A percentile compares a stretch with the other conserved stretches of the same genome.
These are phyloP conservation scores for Microcebus ravelobensis DNA, from an alignment of 2,113 vertebrate genomes.

Conservation along the genomic window DNA sequence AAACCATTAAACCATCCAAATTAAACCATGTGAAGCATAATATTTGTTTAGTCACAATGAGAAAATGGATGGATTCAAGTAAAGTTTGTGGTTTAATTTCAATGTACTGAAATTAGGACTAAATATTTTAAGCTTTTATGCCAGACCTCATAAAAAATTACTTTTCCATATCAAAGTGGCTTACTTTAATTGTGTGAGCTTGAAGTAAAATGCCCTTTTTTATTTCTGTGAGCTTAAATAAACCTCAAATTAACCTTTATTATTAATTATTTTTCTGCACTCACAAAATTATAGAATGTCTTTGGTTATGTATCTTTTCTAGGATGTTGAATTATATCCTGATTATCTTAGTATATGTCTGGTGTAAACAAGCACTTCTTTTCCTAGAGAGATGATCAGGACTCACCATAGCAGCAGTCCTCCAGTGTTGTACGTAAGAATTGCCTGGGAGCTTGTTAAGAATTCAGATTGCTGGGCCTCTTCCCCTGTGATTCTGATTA, in stretches of 20 bases:
- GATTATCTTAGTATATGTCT: neutral
- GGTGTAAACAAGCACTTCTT: neutral
- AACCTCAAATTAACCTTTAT: constrained; percentile 40
- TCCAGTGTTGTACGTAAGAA: neutral
- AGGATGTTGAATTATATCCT: neutral
- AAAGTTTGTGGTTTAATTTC: neutral
- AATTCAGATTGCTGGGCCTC: neutral
- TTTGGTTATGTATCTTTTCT: constrained; percentile 1
- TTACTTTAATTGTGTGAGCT: neutral
- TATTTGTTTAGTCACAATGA: constrained; percentile 6
- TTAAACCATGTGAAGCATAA: neutral
- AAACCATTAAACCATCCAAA: neutral
- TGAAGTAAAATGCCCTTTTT: constrained; percentile 38
- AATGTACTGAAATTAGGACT: neutral
- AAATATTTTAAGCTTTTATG: constrained; percentile 1
- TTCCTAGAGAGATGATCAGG: neutral
- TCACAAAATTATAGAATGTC: neutral
- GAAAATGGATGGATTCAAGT: constrained; percentile 27
- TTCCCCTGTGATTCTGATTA: neutral
- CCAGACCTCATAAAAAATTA: neutral
- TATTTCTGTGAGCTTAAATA: neutral
- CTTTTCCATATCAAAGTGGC: neutral
- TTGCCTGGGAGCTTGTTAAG: neutral
- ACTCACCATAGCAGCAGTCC: neutral
- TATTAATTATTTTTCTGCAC: constrained; percentile 34